These are phyloP conservation scores for Apostichopus leukothele DNA, from an alignment of 53 echinoderm and acorn worm genomes.

Conservation along the genomic window DNA sequence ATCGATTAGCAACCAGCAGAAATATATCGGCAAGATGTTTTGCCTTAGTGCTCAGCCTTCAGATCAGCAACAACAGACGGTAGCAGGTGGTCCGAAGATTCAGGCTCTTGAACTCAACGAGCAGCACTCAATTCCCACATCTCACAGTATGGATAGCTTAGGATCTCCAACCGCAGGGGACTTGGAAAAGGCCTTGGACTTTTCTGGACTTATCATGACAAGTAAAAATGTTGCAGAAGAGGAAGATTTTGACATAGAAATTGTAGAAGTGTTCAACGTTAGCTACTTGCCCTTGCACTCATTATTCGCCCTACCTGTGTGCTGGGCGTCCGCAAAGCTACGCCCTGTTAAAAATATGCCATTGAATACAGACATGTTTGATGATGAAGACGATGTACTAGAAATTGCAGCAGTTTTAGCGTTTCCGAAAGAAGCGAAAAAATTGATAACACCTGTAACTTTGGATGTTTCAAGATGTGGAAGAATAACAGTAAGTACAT, in stretches of 20 bases:
- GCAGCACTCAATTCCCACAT: not conserved
- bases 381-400: constrained; percentile 67
- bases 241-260: constrained; percentile 80
- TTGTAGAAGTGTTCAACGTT: constrained; percentile 80
- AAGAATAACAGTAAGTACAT: constrained; percentile 76
- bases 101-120: constrained; percentile 13
- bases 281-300: constrained; percentile 83
- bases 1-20: constrained; percentile 31
- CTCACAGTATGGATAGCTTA: not conserved
- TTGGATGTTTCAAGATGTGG: constrained; percentile 82
- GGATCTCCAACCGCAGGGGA: constrained; percentile 54
- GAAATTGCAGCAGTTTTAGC: constrained; percentile 81
- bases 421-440: constrained; percentile 79
- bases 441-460: constrained; percentile 64
- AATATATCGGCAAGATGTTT: constrained; percentile 20
- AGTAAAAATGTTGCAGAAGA: constrained; percentile 89
- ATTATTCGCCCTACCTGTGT: constrained; percentile 81
- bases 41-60: constrained; percentile 41
- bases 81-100: constrained; percentile 22
- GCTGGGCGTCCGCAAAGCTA: constrained; percentile 84
- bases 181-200: constrained; percentile 73
- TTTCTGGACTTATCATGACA: constrained; percentile 78
- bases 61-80: constrained; percentile 10
- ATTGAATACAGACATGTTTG: constrained; percentile 78
- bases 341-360: constrained; percentile 66